Evolutionary conservation across 2,113 vertebrate genomes (phyloP).

Genomic region (Picathartes gymnocephalus): DNA sequence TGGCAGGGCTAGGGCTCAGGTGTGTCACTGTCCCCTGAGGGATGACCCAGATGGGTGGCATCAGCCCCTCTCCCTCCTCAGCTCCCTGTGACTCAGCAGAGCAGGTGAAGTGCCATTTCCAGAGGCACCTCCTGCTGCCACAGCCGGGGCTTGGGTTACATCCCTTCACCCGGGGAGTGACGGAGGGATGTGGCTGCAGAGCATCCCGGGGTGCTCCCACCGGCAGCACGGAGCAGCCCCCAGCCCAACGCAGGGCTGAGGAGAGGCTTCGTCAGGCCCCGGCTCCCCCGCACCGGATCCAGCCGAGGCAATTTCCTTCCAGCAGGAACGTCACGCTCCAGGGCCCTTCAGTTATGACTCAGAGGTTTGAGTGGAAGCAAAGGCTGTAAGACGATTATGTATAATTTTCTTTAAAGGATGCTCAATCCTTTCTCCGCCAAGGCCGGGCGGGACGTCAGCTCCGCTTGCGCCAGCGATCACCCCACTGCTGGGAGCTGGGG

Average conservation of each 20-base stretch:
- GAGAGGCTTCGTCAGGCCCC: not conserved
- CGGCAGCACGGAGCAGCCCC: accelerated
- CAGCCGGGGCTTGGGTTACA: constrained; percentile 55
- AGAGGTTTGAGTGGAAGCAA: constrained; percentile 33
- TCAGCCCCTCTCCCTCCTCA: not conserved
- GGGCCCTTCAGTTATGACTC: constrained; percentile 64
- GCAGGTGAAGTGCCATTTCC: not conserved
- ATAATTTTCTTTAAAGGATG: constrained; percentile 61
- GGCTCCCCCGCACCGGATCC: not conserved
- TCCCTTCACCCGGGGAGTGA: not conserved
- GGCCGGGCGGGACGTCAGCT: constrained; percentile 21
- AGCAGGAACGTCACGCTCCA: constrained; percentile 51
- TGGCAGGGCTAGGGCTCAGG: not conserved
- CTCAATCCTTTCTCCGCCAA: constrained; percentile 13
- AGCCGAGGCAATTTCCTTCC: constrained; percentile 51
- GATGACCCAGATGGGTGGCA: not conserved
- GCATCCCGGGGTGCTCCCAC: accelerated
- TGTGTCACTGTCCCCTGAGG: not conserved
- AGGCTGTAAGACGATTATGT: constrained; percentile 42
- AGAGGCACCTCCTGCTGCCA: constrained; percentile 42
- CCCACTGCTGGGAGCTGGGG: not conserved
- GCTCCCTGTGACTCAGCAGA: not conserved
- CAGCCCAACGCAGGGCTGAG: accelerated
- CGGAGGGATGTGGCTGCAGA: not conserved
- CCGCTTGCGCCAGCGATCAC: not conserved